Evolutionary conservation across 2,113 vertebrate species (phyloP).

Genomic region (Callospermophilus lateralis): DNA sequence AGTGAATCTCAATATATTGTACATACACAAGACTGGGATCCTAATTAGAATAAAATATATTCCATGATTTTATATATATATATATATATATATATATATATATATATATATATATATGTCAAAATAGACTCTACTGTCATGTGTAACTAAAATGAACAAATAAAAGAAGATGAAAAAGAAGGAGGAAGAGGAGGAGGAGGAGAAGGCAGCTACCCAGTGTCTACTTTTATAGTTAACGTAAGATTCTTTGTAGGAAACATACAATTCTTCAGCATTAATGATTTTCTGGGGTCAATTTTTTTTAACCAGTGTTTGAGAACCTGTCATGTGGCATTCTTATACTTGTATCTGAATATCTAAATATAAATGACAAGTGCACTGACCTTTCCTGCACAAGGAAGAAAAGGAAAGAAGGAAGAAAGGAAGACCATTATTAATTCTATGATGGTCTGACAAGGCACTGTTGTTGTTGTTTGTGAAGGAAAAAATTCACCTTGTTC

Average conservation of each 20-base stretch:
- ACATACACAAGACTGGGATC: too few relatives aligned
- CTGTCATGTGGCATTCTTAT: neutral
- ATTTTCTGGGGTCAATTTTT: neutral
- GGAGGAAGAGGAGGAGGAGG: too few relatives aligned
- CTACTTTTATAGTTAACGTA: neutral
- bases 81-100: too few relatives aligned
- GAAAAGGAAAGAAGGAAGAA: neutral
- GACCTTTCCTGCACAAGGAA: neutral
- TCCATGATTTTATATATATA: too few relatives aligned
- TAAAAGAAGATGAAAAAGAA: too few relatives aligned
- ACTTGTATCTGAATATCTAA: neutral
- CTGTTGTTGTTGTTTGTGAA: neutral
- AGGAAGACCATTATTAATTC: neutral
- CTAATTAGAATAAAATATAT: too few relatives aligned
- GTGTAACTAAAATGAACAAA: too few relatives aligned
- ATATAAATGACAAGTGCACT: neutral
- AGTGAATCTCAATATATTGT: too few relatives aligned
- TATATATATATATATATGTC: too few relatives aligned
- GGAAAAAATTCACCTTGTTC: neutral
- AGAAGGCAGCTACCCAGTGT: fast-evolving
- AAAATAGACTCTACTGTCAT: too few relatives aligned
- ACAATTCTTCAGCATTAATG: neutral
- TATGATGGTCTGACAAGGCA: neutral
- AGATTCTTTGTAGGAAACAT: neutral
- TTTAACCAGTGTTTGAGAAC: neutral